phyloP scores from a whole-genome alignment of 2,113 vertebrate species.

The Eclectus roratus region DNA sequence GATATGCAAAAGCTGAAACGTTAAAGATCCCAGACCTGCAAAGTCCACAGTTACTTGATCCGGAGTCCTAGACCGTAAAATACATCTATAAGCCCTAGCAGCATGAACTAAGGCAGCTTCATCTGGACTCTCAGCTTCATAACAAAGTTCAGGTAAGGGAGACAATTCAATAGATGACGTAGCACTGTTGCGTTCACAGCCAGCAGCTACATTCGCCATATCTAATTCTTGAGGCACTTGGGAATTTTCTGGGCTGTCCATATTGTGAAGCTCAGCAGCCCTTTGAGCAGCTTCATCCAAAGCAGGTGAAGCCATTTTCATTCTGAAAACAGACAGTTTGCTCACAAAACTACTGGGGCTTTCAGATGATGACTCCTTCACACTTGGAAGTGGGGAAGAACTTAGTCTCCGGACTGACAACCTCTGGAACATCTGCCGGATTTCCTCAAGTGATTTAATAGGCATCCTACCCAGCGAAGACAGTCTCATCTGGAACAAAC shows the following conservation, averaged over 20 bases:
- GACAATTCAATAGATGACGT: not conserved
- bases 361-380: constrained; percentile 57
- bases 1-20: constrained; percentile 85
- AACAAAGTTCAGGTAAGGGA: constrained; percentile 51
- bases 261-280: not conserved
- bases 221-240: not conserved
- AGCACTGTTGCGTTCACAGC: not conserved
- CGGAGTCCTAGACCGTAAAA: constrained; percentile 79
- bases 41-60: constrained; percentile 86
- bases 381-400: constrained; percentile 53
- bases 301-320: constrained; percentile 65
- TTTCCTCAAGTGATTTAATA: constrained; percentile 84
- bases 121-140: constrained; percentile 83
- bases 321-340: constrained; percentile 73
- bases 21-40: constrained; percentile 77
- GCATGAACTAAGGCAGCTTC: constrained; percentile 78
- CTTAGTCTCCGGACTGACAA: constrained; percentile 78
- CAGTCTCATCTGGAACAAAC: constrained; percentile 75
- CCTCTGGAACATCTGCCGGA: constrained; percentile 87
- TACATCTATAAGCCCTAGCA: constrained; percentile 81
- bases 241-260: not conserved
- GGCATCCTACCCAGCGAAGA: constrained; percentile 72
- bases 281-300: constrained; percentile 20
- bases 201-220: not conserved
- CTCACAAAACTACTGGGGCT: constrained; percentile 70